A percentile compares a stretch with the other conserved stretches of the same genome.
Conservation (phyloP, 2,797 vertebrate species). For the Uromys caudimaculatus region DNA sequence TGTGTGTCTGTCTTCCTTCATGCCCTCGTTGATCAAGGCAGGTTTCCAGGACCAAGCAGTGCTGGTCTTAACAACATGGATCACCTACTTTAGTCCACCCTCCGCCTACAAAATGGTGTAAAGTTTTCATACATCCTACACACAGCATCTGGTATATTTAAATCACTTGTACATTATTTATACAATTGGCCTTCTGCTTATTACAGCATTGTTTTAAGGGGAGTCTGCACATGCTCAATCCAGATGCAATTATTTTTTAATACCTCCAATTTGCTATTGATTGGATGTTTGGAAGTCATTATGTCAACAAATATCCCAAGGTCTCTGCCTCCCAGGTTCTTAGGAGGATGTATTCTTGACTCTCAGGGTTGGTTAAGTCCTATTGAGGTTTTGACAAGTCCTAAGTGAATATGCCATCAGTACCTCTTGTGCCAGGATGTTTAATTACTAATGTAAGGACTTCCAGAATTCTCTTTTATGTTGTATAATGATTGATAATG, state of each 20-base stretch:
- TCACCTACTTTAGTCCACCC: not conserved
- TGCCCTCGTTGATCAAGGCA: not conserved
- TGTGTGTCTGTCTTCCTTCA: not conserved
- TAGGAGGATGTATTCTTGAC: not conserved
- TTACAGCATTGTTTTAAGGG: not conserved
- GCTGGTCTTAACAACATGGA: not conserved
- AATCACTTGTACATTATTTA: not conserved
- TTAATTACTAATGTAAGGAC: constrained; percentile 5
- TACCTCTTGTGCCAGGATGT: not conserved
- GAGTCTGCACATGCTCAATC: not conserved
- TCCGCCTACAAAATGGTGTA: not conserved
- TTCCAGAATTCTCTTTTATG: not conserved
- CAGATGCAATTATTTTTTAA: not conserved
- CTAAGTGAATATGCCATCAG: not conserved
- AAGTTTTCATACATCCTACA: not conserved
- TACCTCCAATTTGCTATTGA: not conserved
- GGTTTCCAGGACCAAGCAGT: not conserved
- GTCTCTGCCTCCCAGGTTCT: not conserved
- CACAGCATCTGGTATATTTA: not conserved
- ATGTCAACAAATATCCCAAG: not conserved
- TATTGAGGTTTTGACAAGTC: not conserved
- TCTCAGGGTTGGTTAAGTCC: not conserved
- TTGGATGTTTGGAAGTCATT: not conserved
- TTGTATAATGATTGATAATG: not conserved
- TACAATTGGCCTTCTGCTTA: not conserved